A percentile compares a stretch with the other conserved stretches of the same genome.
Conservation (phyloP, 2,113 vertebrate genomes). For the Sitta europaea region DNA sequence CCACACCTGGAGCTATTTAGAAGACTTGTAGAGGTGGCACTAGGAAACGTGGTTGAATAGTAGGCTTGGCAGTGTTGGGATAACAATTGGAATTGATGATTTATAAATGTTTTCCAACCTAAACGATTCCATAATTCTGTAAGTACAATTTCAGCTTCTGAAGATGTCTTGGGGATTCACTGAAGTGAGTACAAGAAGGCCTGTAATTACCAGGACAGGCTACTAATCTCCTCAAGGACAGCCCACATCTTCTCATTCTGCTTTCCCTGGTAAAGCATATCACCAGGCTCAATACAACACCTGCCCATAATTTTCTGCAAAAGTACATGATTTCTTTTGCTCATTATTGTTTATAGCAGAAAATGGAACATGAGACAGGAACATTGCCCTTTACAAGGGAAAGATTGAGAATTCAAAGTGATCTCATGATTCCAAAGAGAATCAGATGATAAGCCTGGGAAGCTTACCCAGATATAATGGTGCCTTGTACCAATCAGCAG, state of each 20-base stretch:
- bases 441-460: slow-evolving; percentile 32
- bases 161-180: neutral
- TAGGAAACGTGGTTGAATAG: neutral
- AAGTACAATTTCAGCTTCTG: neutral
- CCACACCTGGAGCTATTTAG: neutral
- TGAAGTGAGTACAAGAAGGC: neutral
- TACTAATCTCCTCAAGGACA: neutral
- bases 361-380: neutral
- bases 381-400: neutral
- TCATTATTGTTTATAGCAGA: neutral
- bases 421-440: slow-evolving; percentile 36
- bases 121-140: neutral
- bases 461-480: slow-evolving; percentile 45
- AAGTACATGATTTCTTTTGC: neutral
- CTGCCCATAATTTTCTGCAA: neutral
- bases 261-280: neutral
- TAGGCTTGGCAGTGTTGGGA: neutral
- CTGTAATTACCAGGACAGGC: neutral
- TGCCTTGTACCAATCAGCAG: slow-evolving; percentile 60
- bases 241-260: neutral
- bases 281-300: neutral
- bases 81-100: neutral
- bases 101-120: neutral
- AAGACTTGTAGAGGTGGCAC: neutral
- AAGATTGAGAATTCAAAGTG: neutral